These are phyloP conservation scores for Rhinatrema bivittatum DNA, from an alignment of 2,797 vertebrate species.

Conservation along the genomic window DNA sequence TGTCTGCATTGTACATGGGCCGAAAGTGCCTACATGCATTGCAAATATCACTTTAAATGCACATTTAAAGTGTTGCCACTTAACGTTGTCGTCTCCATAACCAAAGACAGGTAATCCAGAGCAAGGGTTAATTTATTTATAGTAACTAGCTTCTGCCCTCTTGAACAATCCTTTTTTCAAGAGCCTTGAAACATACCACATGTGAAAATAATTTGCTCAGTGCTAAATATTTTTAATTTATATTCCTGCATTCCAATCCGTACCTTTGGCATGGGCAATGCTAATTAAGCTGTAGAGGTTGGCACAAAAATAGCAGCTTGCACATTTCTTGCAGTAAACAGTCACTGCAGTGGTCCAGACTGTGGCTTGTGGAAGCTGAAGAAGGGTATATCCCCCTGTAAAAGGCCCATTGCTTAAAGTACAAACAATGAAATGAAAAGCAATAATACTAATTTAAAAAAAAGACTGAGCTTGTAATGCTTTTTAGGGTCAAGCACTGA, in stretches of 20 bases:
- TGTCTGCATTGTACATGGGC: too few relatives aligned
- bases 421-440: slow-evolving; percentile 57
- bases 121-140: background rate
- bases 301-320: slow-evolving; percentile 8
- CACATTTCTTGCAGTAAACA: slow-evolving; percentile 19
- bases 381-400: slow-evolving; percentile 12
- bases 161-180: background rate
- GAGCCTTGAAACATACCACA: fast-evolving
- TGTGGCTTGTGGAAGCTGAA: slow-evolving; percentile 16
- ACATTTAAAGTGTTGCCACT: too few relatives aligned
- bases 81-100: too few relatives aligned
- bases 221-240: background rate
- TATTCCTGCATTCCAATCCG: background rate
- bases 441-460: slow-evolving; percentile 61
- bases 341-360: slow-evolving; percentile 15
- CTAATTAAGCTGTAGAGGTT: background rate
- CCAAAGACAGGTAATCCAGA: too few relatives aligned
- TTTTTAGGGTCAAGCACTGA: slow-evolving; percentile 65
- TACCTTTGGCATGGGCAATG: too few relatives aligned
- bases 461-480: slow-evolving; percentile 61
- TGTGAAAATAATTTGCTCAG: background rate
- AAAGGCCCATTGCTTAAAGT: slow-evolving; percentile 42
- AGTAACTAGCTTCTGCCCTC: background rate
- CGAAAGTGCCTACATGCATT: too few relatives aligned
- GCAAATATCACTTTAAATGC: too few relatives aligned